These are phyloP conservation scores for Psilopogon haemacephalus DNA, from an alignment of 2,113 vertebrate species.

Conservation along the genomic window DNA sequence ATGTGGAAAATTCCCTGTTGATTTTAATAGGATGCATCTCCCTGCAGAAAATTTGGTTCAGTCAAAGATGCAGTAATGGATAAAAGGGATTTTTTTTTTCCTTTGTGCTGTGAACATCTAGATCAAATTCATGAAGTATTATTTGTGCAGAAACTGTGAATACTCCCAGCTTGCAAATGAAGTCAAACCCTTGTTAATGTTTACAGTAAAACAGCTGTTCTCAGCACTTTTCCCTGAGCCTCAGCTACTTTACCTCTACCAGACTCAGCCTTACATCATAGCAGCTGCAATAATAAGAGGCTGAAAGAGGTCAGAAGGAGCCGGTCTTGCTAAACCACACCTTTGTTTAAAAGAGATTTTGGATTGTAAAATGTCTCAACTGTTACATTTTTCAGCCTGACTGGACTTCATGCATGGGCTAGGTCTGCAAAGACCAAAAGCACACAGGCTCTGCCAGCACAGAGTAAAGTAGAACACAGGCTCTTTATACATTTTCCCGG, in stretches of 20 bases:
- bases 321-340: constrained; percentile 51
- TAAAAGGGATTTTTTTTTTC: constrained; percentile 22
- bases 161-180: constrained; percentile 54
- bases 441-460: constrained; percentile 23
- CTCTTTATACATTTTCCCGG: constrained; percentile 71
- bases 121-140: constrained; percentile 26
- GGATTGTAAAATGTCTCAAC: constrained; percentile 42
- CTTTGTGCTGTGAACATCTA: constrained; percentile 20
- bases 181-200: constrained; percentile 59
- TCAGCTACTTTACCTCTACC: constrained; percentile 23
- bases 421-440: constrained; percentile 59
- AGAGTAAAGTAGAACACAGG: constrained; percentile 66
- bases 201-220: constrained; percentile 72
- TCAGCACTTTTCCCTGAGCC: constrained; percentile 48
- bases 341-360: constrained; percentile 59
- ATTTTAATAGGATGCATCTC: constrained; percentile 29
- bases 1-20: constrained; percentile 32
- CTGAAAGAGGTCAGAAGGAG: constrained; percentile 46
- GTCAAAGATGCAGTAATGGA: constrained; percentile 15
- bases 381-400: constrained; percentile 47
- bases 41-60: constrained; percentile 18
- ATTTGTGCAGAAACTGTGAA: constrained; percentile 58
- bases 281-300: constrained; percentile 59
- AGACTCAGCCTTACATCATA: constrained; percentile 48
- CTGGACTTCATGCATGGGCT: constrained; percentile 49